Conservation (phyloP, 2,888 invertebrate genomes). For the Nebria salina region DNA sequence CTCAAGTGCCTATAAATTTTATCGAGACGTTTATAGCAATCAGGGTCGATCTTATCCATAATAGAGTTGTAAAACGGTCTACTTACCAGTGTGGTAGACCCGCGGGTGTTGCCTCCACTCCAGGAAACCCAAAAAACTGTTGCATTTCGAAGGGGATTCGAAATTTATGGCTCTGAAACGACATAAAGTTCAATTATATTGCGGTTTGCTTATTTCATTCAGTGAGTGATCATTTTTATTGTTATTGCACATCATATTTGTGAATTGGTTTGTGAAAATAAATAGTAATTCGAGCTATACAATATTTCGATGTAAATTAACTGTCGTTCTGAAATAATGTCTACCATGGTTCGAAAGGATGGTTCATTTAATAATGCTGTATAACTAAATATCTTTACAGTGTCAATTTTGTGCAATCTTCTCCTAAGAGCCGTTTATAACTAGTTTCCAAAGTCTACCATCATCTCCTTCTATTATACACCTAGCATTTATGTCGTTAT, state of each 20-base stretch:
- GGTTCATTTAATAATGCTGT: background rate
- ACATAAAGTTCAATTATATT: constrained; percentile 42
- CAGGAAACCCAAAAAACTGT: constrained; percentile 27
- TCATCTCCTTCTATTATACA: background rate
- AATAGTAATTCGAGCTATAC: no score
- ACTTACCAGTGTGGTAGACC: background rate
- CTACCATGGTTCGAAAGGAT: background rate
- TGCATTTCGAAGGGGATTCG: constrained; percentile 32
- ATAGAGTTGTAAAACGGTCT: constrained; percentile 37
- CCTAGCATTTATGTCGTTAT: constrained; percentile 8
- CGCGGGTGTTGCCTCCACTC: constrained; percentile 14
- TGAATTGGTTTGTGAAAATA: no score
- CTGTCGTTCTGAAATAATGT: no score
- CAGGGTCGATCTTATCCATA: constrained; percentile 41
- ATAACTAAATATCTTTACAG: background rate
- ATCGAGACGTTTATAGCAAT: constrained; percentile 43
- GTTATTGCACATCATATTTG: background rate
- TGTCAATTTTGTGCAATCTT: background rate
- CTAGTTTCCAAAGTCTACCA: background rate
- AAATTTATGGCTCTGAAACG: constrained; percentile 36
- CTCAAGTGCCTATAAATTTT: constrained; percentile 42
- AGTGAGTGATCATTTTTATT: background rate
- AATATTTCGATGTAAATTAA: no score
- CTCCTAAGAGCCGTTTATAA: constrained; percentile 1
- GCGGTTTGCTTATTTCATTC: constrained; percentile 24